Evolutionary conservation across 2,797 vertebrate species (phyloP).

Genomic region (Sylvilagus floridanus): DNA sequence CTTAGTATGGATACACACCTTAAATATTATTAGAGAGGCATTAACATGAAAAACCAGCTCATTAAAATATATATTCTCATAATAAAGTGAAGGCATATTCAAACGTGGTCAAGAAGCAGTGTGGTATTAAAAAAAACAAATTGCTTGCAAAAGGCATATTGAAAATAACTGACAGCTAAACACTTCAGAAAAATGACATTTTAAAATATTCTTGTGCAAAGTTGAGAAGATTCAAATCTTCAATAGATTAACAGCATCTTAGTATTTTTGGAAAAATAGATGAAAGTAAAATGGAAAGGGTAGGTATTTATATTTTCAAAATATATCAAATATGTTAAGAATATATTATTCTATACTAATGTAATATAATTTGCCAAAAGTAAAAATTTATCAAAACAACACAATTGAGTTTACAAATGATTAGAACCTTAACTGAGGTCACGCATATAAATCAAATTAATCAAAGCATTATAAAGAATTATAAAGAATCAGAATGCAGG

Average conservation of each 20-base stretch:
- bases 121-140: not conserved
- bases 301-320: not conserved
- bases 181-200: not conserved
- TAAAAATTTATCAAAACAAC: conserved; percentile 4
- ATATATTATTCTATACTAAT: not conserved
- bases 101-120: not conserved
- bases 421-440: conserved; percentile 24
- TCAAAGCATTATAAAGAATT: conserved; percentile 6
- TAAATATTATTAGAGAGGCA: not conserved
- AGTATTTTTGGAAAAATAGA: not conserved
- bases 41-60: not conserved
- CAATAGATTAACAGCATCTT: not conserved
- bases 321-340: not conserved
- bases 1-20: not conserved
- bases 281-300: not conserved
- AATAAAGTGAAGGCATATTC: not conserved
- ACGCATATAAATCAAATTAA: conserved; percentile 38
- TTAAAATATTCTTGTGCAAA: not conserved
- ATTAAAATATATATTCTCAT: not conserved
- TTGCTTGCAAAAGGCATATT: not conserved
- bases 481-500: conserved; percentile 12
- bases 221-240: not conserved
- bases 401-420: conserved; percentile 21
- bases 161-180: not conserved
- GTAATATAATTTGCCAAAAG: conserved; percentile 8